Evolutionary conservation across 2,113 vertebrate species (phyloP), one percentile per base, ranked within the genome.

Genomic region (Monopterus albus): DNA sequence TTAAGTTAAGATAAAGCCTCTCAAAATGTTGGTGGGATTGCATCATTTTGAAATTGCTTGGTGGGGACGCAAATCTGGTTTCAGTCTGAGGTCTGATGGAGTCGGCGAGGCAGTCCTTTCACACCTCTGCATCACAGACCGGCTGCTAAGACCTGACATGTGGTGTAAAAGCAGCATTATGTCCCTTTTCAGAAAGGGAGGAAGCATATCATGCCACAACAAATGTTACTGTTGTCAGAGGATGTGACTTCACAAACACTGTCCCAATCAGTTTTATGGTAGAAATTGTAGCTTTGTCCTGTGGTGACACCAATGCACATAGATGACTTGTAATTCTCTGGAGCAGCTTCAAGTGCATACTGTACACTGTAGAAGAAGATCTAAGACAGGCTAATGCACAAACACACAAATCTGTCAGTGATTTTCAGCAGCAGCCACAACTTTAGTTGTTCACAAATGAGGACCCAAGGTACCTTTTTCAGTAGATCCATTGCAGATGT

Each of bases 1-100:
- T 91, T 87, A 86, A 88, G 88, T 91, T 85, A 86, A 85, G 84
- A 91, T 91, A 89, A 86, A 73, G 58, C 60, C 76, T 53, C 46
- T 76, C 56, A 50, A 86, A 84, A 87, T 79, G 81, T 59, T 11
- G 10, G 56, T 59, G 39, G 55, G 71, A 84, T 91, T 83, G 82
- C 87, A 68, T 89, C 77, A 90, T 74, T 29, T 42, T 36, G 18
- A 80, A 85, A 88, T 70, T 42, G 53, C 59, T 80, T 67, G 57
- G 79, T 79, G 70, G 83, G 83, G 83, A 86, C 81, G 62, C 26
- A 75, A 90, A 81, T 90, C 83, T 92, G 84, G 86, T 90, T 90
- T 84, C 66, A 85, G 87, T 90, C 78, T 59, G 57, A 59, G 38
- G 64, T 62, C 62, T 56, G 55, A 87, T 78, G 87, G 87, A 86